Evolutionary conservation across 2,797 vertebrate genomes (phyloP).

Genomic region (Microctenopoma lineatum): DNA sequence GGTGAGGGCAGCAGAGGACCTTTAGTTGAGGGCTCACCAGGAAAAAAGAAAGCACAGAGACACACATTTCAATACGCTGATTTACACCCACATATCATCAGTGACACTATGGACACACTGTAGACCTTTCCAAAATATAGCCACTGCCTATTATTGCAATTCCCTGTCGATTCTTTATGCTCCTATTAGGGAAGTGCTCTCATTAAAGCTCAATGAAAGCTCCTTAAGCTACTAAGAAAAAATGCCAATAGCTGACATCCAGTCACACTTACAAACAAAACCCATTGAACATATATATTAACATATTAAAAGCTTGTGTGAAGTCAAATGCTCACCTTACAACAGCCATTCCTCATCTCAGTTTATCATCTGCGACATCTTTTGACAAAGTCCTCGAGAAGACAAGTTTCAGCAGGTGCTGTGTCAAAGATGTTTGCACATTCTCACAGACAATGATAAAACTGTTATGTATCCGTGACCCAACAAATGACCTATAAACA

Average conservation of each 20-base stretch:
- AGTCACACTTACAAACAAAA: not conserved
- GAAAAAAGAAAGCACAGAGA: not conserved
- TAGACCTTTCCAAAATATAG: slow-evolving; percentile 7
- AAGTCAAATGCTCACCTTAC: not conserved
- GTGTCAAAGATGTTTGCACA: not conserved
- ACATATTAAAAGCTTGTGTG: not conserved
- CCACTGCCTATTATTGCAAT: slow-evolving; percentile 7
- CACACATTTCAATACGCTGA: not conserved
- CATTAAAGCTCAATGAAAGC: not conserved
- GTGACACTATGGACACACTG: not conserved
- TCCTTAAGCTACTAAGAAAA: not conserved
- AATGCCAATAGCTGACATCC: slow-evolving; percentile 14
- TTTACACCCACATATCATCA: not conserved
- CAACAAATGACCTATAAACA: too few species aligned
- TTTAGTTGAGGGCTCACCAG: not conserved
- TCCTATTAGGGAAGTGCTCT: slow-evolving; percentile 3
- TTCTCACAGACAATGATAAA: not conserved
- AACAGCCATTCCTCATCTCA: not conserved
- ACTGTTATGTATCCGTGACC: not conserved
- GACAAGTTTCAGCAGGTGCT: not conserved
- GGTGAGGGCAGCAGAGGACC: slow-evolving; percentile 86
- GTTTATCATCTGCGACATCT: not conserved
- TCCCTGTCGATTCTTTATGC: not conserved
- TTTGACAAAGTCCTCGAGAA: not conserved
- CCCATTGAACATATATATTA: not conserved